phyloP scores from a whole-genome alignment of 2,113 vertebrate species.

The Madoqua kirkii region DNA sequence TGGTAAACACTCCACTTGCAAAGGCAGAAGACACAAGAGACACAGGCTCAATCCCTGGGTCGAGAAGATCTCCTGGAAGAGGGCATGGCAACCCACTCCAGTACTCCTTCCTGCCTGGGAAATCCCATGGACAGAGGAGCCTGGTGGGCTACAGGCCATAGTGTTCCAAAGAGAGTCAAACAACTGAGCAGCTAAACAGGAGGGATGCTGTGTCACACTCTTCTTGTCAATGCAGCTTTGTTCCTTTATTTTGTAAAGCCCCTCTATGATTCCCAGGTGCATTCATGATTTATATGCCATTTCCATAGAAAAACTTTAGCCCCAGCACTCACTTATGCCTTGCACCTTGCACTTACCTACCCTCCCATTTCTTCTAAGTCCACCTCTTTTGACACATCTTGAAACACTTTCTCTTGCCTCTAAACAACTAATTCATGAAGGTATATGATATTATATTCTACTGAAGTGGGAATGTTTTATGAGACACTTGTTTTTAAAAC shows the following conservation, averaged over 20 bases:
- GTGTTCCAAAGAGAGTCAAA: background rate
- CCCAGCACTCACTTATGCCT: background rate
- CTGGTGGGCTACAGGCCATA: background rate
- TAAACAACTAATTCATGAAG: background rate
- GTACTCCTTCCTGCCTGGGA: background rate
- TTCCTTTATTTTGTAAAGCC: background rate
- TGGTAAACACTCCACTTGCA: background rate
- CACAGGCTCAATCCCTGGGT: background rate
- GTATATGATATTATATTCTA: background rate
- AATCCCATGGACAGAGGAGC: background rate
- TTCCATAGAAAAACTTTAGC: background rate
- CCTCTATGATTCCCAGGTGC: background rate
- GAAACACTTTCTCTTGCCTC: background rate
- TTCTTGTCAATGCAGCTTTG: background rate
- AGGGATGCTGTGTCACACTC: background rate
- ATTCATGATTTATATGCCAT: too few species aligned
- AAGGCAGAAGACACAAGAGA: background rate
- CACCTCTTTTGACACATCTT: background rate
- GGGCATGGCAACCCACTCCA: background rate
- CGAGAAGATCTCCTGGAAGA: background rate
- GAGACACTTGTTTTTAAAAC: background rate
- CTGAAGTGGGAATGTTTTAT: background rate
- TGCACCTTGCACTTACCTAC: background rate
- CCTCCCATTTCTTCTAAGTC: background rate
- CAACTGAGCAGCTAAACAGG: background rate